Conservation (phyloP, 2,888 invertebrate genomes). For the Callimorpha dominula region DNA sequence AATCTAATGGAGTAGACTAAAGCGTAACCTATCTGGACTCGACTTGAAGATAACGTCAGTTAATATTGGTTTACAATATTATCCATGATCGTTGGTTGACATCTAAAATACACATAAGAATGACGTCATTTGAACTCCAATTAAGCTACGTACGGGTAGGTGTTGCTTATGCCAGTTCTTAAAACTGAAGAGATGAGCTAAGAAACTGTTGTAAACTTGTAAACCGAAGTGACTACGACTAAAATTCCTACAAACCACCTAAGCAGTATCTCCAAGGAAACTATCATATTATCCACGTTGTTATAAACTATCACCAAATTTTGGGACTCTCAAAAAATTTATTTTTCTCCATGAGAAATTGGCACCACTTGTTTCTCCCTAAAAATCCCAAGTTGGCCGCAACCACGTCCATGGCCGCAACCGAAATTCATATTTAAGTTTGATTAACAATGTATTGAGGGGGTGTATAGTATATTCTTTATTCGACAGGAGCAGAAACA, state of each 20-base stretch:
- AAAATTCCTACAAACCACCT: too few relatives aligned
- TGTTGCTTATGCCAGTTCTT: neutral
- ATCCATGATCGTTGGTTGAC: constrained; percentile 47
- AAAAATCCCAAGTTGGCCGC: neutral
- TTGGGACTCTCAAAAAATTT: neutral
- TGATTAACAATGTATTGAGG: neutral
- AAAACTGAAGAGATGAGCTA: neutral
- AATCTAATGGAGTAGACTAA: constrained; percentile 18
- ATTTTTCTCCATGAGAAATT: neutral
- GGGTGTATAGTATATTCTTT: too few relatives aligned
- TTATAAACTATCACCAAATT: neutral
- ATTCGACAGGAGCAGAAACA: too few relatives aligned
- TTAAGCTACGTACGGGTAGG: neutral
- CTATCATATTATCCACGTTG: too few relatives aligned
- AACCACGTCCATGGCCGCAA: neutral
- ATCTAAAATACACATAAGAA: neutral
- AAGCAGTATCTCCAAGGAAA: too few relatives aligned
- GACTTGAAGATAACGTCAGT: constrained; percentile 42
- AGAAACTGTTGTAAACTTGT: neutral
- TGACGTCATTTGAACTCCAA: neutral
- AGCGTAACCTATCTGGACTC: constrained; percentile 31
- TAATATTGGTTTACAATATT: constrained; percentile 52
- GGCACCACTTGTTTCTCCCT: neutral
- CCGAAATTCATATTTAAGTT: neutral
- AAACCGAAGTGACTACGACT: too few relatives aligned